Percentiles rank a stretch among this genome's conserved stretches.
phyloP scores from a whole-genome alignment of 2,797 vertebrate genomes.

The Tinamus major region DNA sequence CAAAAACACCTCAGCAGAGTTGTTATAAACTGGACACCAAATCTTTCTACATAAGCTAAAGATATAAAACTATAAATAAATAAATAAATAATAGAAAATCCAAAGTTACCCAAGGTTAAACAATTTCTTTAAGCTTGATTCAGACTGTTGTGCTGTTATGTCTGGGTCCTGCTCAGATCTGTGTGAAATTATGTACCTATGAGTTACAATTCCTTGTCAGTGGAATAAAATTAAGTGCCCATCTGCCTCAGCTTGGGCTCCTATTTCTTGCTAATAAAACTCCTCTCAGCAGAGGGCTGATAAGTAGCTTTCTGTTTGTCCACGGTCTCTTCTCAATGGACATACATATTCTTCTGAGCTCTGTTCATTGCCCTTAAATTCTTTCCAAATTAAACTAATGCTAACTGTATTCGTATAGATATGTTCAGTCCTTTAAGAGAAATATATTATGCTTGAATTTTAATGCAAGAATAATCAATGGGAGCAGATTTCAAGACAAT shows the following conservation, averaged over 20 bases:
- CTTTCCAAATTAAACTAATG: background rate
- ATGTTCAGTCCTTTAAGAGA: background rate
- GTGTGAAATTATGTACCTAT: slow-evolving; percentile 41
- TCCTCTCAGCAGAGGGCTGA: slow-evolving; percentile 14
- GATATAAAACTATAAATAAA: background rate
- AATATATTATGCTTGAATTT: background rate
- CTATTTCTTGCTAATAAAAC: slow-evolving; percentile 42
- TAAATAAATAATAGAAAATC: background rate
- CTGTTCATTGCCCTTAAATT: background rate
- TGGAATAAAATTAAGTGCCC: slow-evolving; percentile 46
- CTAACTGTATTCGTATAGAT: background rate
- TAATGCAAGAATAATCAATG: background rate
- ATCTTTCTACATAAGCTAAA: background rate
- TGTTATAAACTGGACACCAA: background rate
- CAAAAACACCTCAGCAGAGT: background rate
- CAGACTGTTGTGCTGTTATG: background rate
- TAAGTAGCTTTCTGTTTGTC: slow-evolving; percentile 12
- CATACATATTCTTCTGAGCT: background rate
- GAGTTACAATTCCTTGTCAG: slow-evolving; percentile 21
- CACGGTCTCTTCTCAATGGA: background rate
- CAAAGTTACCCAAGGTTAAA: slow-evolving; percentile 6
- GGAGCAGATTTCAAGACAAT: background rate
- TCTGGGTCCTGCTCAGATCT: slow-evolving; percentile 31
- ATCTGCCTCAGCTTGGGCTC: slow-evolving; percentile 23
- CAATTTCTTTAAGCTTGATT: background rate